phyloP scores from a whole-genome alignment of 2,797 vertebrate genomes.

The Hylomyscus alleni region DNA sequence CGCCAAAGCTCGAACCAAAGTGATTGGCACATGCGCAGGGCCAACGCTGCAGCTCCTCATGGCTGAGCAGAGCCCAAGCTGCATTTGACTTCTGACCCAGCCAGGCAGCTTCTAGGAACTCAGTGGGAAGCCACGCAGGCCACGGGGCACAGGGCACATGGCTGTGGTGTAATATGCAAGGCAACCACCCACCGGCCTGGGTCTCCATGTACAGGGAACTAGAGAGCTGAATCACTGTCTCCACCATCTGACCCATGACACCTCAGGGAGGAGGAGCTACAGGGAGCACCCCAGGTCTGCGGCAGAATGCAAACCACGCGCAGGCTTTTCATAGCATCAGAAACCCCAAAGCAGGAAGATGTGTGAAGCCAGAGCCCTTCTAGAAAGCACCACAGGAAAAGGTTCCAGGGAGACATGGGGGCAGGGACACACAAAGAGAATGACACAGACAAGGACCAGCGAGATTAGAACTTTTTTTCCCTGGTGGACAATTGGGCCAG shows the following conservation, averaged over 20 bases:
- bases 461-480: neutral
- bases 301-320: neutral
- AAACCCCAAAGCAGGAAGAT: neutral
- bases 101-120: slow-evolving; percentile 55
- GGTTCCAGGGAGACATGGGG: neutral
- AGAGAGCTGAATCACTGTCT: neutral
- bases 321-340: neutral
- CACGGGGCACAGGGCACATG: slow-evolving; percentile 15
- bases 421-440: too few species aligned
- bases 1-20: neutral
- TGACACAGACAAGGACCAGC: fast-evolving
- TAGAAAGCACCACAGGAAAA: neutral
- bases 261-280: neutral
- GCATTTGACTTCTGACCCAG: slow-evolving; percentile 29
- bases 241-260: neutral
- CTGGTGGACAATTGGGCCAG: neutral
- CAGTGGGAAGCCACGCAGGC: neutral
- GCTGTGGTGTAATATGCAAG: neutral
- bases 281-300: neutral
- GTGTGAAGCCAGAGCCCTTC: neutral
- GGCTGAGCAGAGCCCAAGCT: neutral
- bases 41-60: neutral
- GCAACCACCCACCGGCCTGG: neutral
- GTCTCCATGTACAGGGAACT: neutral
- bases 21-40: neutral